These are phyloP conservation scores for Amphipoea lucens DNA, from an alignment of 2,888 invertebrate species.

Conservation along the genomic window DNA sequence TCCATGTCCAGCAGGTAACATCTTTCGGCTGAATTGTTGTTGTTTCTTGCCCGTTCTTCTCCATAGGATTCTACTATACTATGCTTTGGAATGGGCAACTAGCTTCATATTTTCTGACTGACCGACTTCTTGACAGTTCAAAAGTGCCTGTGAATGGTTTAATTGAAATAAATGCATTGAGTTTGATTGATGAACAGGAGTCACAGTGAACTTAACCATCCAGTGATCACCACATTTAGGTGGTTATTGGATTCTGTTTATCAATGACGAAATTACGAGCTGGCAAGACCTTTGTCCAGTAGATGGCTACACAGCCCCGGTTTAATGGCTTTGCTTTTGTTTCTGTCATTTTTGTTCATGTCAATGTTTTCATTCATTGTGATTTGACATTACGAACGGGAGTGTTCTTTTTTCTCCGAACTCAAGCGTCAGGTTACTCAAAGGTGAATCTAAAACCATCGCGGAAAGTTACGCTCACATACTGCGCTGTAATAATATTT, in stretches of 20 bases:
- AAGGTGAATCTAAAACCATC: constrained; percentile 18
- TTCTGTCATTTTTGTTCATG: no score
- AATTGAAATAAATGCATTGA: no score
- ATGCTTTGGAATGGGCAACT: no score
- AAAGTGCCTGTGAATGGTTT: no score
- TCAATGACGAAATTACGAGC: background rate
- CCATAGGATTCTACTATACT: no score
- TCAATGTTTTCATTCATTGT: no score
- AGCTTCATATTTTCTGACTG: no score
- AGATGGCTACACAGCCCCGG: background rate
- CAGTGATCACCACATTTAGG: background rate
- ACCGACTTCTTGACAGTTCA: no score
- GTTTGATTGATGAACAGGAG: background rate
- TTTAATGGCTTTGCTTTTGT: background rate
- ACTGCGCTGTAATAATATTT: constrained; percentile 33
- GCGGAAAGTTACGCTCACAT: constrained; percentile 24
- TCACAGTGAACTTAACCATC: background rate
- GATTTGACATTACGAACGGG: background rate
- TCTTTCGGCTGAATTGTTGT: background rate
- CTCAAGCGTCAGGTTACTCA: constrained; percentile 1
- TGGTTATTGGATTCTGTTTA: background rate
- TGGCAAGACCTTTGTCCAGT: no score
- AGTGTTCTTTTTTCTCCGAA: background rate
- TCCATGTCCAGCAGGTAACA: background rate
- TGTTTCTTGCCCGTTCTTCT: no score